These are phyloP conservation scores for Oreochromis mossambicus DNA, from an alignment of 2,797 vertebrate genomes.

Conservation along the genomic window DNA sequence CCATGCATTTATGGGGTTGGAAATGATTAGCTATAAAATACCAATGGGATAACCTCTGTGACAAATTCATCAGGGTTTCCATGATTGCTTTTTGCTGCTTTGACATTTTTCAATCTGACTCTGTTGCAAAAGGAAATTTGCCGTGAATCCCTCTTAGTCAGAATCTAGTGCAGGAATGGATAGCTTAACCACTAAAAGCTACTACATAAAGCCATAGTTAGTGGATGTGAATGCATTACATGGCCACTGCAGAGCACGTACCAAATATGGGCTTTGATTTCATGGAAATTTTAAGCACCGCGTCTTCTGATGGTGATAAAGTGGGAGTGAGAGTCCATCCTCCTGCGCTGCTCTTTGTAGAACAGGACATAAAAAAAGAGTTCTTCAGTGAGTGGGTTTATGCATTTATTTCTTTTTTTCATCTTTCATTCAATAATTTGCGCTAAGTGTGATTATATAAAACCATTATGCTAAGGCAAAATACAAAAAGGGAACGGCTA, in stretches of 20 bases:
- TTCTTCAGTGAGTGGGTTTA: neutral
- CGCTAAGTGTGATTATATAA: slow-evolving; percentile 39
- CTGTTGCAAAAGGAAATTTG: neutral
- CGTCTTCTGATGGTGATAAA: neutral
- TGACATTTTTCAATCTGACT: neutral
- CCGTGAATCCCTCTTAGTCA: neutral
- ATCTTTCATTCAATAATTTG: slow-evolving; percentile 24
- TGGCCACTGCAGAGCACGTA: neutral
- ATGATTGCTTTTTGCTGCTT: neutral
- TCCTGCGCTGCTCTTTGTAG: neutral
- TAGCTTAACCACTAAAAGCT: neutral
- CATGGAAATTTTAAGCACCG: neutral
- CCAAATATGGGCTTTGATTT: neutral
- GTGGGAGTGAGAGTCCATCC: neutral
- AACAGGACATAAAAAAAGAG: neutral
- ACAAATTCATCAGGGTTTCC: neutral
- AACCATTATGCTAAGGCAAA: slow-evolving; percentile 23
- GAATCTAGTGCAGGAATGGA: neutral
- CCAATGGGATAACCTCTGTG: neutral
- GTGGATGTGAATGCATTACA: neutral
- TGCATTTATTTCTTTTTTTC: slow-evolving; percentile 20
- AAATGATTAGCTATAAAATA: neutral
- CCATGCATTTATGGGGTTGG: neutral
- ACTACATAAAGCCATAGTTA: neutral
- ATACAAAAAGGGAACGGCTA: neutral